These are phyloP conservation scores for Archilochus colubris DNA, from an alignment of 2,113 vertebrate genomes.

Conservation along the genomic window DNA sequence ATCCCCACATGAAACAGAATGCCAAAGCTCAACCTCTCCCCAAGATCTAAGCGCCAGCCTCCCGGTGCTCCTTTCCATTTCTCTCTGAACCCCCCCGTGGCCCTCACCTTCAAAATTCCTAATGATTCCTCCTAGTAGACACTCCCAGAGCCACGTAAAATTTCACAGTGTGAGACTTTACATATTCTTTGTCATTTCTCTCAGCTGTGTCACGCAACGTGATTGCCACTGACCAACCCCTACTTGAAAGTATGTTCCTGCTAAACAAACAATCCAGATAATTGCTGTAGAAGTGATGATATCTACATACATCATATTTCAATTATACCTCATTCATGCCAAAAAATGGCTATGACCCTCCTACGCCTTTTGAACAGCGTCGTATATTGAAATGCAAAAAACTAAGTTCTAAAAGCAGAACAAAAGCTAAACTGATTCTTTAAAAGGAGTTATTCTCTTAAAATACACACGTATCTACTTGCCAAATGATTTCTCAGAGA, in stretches of 20 bases:
- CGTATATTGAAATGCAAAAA: conserved; percentile 48
- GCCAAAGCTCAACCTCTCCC: conserved; percentile 39
- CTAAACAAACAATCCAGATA: conserved; percentile 49
- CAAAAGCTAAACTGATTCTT: conserved; percentile 51
- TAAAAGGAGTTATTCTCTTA: conserved; percentile 50
- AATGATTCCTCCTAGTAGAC: not conserved
- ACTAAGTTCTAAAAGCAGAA: conserved; percentile 53
- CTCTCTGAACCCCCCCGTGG: conserved; percentile 6
- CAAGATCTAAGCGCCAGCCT: conserved; percentile 14
- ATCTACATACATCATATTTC: conserved; percentile 63
- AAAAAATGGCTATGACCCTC: conserved; percentile 59
- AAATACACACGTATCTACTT: conserved; percentile 59
- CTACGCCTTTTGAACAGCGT: not conserved
- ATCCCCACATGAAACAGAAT: conserved; percentile 67
- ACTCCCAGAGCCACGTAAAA: not conserved
- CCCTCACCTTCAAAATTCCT: conserved; percentile 25
- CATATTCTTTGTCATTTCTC: not conserved
- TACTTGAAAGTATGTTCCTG: conserved; percentile 22
- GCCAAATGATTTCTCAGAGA: conserved; percentile 62
- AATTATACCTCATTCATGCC: conserved; percentile 56
- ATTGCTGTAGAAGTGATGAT: conserved; percentile 56
- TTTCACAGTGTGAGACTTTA: conserved; percentile 22
- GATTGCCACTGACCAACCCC: conserved; percentile 45
- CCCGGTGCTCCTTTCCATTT: conserved; percentile 18
- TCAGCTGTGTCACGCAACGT: not conserved